A percentile compares a stretch with the other conserved stretches of the same genome.
phyloP scores from a whole-genome alignment of 2,888 invertebrate genomes.

The Sinhomidia bicolor region DNA sequence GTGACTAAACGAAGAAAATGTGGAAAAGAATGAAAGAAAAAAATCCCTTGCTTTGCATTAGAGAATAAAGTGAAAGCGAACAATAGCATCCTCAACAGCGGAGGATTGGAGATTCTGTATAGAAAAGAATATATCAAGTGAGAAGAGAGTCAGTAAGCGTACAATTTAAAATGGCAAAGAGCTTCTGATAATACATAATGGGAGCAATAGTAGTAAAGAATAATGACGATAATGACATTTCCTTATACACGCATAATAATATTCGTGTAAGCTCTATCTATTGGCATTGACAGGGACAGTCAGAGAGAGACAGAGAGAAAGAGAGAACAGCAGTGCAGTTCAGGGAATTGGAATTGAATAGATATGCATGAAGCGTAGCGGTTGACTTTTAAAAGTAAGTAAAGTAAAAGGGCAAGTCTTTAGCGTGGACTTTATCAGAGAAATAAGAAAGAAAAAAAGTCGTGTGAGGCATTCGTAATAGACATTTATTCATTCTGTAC shows the following conservation, averaged over 20 bases:
- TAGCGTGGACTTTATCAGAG: not conserved
- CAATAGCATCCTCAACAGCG: not conserved
- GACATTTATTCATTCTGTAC: not conserved
- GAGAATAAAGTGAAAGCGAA: not conserved
- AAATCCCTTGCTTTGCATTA: not conserved
- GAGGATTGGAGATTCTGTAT: not conserved
- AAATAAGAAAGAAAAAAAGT: constrained; percentile 1
- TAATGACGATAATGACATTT: constrained; percentile 39
- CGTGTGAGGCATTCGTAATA: constrained; percentile 47
- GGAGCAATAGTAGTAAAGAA: not conserved
- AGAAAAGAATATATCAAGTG: not conserved
- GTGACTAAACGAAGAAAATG: not conserved
- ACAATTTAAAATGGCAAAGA: constrained; percentile 33
- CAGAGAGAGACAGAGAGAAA: too few species aligned
- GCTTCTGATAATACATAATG: not conserved
- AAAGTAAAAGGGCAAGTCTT: constrained; percentile 45
- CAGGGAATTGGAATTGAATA: not conserved
- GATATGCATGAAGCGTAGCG: constrained; percentile 24
- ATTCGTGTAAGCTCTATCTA: not conserved
- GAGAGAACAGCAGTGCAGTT: too few species aligned
- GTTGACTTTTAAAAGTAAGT: constrained; percentile 38
- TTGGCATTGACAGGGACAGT: not conserved
- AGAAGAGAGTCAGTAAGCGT: not conserved
- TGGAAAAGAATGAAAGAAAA: not conserved
- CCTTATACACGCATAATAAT: not conserved